These are phyloP conservation scores for Aphyosemion australe DNA, from an alignment of 2,113 vertebrate species.

Conservation along the genomic window DNA sequence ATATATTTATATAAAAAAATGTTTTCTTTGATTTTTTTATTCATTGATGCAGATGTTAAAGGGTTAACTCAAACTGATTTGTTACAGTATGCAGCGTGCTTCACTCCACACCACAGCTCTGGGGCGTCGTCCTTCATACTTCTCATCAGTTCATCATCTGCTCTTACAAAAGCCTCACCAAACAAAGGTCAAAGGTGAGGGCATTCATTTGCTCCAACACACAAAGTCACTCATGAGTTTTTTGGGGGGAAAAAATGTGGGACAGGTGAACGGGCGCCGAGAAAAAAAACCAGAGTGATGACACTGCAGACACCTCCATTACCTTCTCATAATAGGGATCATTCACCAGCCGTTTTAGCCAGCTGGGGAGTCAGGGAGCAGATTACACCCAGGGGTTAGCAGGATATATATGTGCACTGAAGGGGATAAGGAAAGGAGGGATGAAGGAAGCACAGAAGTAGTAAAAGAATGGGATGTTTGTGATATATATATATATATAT, in stretches of 20 bases:
- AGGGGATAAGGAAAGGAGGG: constrained; percentile 39
- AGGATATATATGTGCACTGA: constrained; percentile 50
- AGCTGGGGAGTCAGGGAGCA: constrained; percentile 38
- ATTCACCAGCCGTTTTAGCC: constrained; percentile 45
- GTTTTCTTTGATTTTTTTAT: too few species aligned
- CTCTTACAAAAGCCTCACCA: constrained; percentile 5
- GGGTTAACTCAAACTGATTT: too few species aligned
- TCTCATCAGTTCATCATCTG: constrained; percentile 12
- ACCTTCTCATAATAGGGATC: constrained; percentile 64
- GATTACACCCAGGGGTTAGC: constrained; percentile 44
- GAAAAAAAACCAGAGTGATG: constrained; percentile 11
- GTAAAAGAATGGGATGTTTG: too few species aligned
- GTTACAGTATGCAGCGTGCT: too few species aligned
- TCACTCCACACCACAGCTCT: neutral
- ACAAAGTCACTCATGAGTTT: constrained; percentile 9
- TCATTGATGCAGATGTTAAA: too few species aligned
- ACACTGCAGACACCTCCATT: constrained; percentile 61
- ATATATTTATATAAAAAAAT: too few species aligned
- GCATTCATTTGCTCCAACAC: constrained; percentile 1
- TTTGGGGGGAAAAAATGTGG: constrained; percentile 11
- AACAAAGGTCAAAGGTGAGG: constrained; percentile 5
- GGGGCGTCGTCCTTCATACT: neutral
- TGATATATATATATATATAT: too few species aligned
- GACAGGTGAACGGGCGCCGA: constrained; percentile 4
- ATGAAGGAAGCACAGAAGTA: constrained; percentile 37